phyloP scores from a whole-genome alignment of 2,888 invertebrate species.

The Perithous albicinctus region DNA sequence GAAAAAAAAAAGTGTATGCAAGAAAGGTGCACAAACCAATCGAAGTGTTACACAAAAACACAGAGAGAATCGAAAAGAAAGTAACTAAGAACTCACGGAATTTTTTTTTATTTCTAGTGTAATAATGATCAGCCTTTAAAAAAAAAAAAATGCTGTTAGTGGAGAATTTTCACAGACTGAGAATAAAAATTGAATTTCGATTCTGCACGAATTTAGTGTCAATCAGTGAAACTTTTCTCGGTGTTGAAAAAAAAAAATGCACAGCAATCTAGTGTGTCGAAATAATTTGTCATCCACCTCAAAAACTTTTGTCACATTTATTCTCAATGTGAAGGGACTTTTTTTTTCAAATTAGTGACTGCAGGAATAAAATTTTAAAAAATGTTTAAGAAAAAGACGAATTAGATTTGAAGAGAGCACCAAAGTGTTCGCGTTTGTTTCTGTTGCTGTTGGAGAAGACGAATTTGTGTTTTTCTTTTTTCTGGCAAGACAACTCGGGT shows the following conservation, averaged over 20 bases:
- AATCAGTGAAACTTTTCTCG: too few species aligned
- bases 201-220: too few species aligned
- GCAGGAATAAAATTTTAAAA: too few species aligned
- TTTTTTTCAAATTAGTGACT: too few species aligned
- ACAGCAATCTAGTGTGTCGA: too few species aligned
- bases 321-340: too few species aligned
- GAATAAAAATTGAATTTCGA: too few species aligned
- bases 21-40: not conserved
- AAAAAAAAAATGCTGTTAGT: not conserved
- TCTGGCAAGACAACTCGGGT: constrained; percentile 33
- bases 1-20: not conserved
- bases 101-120: not conserved
- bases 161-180: too few species aligned
- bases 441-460: constrained; percentile 53
- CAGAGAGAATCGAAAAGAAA: not conserved
- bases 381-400: too few species aligned
- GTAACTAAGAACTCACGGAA: constrained; percentile 18
- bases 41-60: not conserved
- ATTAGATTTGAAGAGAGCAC: constrained; percentile 2
- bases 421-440: constrained; percentile 50
- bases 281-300: too few species aligned
- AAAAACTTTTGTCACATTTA: too few species aligned
- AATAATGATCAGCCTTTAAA: constrained; percentile 12
- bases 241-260: too few species aligned
- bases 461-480: constrained; percentile 33